A percentile compares a stretch with the other conserved stretches of the same genome.
Evolutionary conservation across 2,797 vertebrate species (phyloP).

Genomic region (Sebastes diaconus): DNA sequence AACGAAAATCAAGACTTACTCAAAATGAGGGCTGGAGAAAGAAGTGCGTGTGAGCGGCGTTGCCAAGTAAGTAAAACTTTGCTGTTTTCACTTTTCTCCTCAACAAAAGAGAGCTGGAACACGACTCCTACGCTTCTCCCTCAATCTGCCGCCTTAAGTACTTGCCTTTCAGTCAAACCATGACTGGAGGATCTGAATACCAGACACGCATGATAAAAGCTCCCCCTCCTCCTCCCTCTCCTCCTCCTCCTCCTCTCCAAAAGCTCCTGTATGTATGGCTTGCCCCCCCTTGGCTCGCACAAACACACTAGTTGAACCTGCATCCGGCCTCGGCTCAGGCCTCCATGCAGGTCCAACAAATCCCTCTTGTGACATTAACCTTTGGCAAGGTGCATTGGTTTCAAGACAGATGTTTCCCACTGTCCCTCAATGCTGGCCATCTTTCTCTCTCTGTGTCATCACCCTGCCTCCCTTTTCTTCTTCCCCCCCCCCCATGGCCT

Average conservation of each 20-base stretch:
- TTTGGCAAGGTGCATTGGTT: conserved; percentile 51
- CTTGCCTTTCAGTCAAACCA: conserved; percentile 65
- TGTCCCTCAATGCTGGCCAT: conserved; percentile 17
- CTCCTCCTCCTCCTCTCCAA: conserved; percentile 40
- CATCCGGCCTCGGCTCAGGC: conserved; percentile 46
- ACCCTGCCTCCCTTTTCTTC: not conserved
- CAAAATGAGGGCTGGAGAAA: conserved; percentile 1
- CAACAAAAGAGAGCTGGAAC: conserved; percentile 57
- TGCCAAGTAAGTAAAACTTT: conserved; percentile 11
- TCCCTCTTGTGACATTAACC: conserved; percentile 66
- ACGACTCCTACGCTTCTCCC: conserved; percentile 53
- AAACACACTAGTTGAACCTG: conserved; percentile 45
- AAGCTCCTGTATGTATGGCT: conserved; percentile 43
- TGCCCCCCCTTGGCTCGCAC: conserved; percentile 11
- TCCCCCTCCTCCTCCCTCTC: conserved; percentile 47
- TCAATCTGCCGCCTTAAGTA: conserved; percentile 55
- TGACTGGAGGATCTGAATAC: conserved; percentile 74
- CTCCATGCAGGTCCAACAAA: conserved; percentile 50
- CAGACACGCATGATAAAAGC: conserved; percentile 77
- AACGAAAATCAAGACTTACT: conserved; percentile 6
- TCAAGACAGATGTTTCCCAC: conserved; percentile 44
- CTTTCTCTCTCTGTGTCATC: conserved; percentile 29
- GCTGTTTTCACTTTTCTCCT: conserved; percentile 29
- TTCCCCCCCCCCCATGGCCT: conserved; percentile 13
- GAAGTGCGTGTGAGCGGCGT: conserved; percentile 1